phyloP scores from a whole-genome alignment of 2,888 invertebrate species.

The Nomada ruficornis region DNA sequence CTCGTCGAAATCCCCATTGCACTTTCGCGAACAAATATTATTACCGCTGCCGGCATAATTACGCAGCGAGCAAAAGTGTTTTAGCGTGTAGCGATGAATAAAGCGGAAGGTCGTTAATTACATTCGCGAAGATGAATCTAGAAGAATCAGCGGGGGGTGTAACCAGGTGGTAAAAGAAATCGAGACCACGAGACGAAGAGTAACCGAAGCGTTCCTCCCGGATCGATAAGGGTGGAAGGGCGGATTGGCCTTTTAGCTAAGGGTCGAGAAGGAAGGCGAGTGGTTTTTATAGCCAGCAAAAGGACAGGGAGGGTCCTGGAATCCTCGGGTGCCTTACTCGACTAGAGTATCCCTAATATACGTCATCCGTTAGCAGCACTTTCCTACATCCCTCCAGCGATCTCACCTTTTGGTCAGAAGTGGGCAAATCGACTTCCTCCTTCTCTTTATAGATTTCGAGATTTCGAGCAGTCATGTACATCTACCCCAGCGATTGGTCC shows the following conservation, averaged over 20 bases:
- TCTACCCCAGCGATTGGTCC: conserved; percentile 52
- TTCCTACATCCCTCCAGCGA: conserved; percentile 55
- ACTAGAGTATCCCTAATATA: conserved; percentile 84
- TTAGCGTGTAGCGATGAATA: conserved; percentile 1
- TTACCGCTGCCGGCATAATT: not conserved
- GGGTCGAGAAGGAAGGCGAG: conserved; percentile 82
- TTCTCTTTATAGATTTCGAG: conserved; percentile 58
- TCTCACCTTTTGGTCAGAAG: conserved; percentile 64
- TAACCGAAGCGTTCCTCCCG: conserved; percentile 71
- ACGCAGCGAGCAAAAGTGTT: not conserved
- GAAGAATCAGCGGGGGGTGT: conserved; percentile 16
- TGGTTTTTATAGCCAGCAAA: conserved; percentile 84
- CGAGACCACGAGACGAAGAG: conserved; percentile 65
- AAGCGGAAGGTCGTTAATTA: conserved; percentile 36
- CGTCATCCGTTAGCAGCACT: conserved; percentile 83
- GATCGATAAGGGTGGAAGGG: conserved; percentile 81
- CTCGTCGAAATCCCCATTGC: not conserved
- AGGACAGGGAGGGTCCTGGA: conserved; percentile 81
- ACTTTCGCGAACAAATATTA: not conserved
- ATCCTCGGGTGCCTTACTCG: conserved; percentile 82
- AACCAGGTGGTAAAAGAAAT: conserved; percentile 54
- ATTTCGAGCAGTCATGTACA: conserved; percentile 58
- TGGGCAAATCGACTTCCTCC: conserved; percentile 67
- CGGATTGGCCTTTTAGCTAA: conserved; percentile 83
- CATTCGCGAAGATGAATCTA: conserved; percentile 41